phyloP scores from a whole-genome alignment of 2,113 vertebrate genomes.

The Odobenus rosmarus region DNA sequence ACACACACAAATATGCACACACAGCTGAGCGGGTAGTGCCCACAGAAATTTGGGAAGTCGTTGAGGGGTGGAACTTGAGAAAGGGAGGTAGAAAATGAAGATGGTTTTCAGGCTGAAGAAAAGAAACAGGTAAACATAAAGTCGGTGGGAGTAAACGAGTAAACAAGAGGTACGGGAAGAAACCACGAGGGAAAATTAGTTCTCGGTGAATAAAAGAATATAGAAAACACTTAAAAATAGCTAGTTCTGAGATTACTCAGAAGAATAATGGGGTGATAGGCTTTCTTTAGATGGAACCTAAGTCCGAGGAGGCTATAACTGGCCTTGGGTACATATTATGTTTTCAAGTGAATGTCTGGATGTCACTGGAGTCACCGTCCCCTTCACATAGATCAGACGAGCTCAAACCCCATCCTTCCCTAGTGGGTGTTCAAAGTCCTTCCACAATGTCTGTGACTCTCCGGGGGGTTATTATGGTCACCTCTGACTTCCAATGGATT shows the following conservation, averaged over 20 bases:
- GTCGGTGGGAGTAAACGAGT: background rate
- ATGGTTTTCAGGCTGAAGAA: background rate
- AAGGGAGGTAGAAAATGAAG: background rate
- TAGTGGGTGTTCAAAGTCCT: background rate
- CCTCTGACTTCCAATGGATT: background rate
- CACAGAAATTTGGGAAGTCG: background rate
- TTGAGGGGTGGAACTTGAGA: background rate
- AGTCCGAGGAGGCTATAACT: background rate
- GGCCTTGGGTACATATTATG: background rate
- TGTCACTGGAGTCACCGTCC: background rate
- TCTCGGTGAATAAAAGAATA: background rate
- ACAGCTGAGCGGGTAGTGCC: background rate
- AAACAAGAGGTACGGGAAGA: background rate
- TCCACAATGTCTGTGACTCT: background rate
- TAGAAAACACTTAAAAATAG: constrained; percentile 5
- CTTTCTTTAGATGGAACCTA: background rate
- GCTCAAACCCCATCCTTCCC: background rate
- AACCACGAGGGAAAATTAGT: background rate
- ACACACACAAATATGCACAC: background rate
- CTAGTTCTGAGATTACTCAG: background rate
- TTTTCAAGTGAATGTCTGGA: background rate
- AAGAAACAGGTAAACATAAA: background rate
- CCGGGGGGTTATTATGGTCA: background rate
- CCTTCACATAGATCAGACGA: background rate
- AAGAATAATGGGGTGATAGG: background rate